Conservation (phyloP, 1,140 invertebrate species). For the Oreohelix idahoensis region DNA sequence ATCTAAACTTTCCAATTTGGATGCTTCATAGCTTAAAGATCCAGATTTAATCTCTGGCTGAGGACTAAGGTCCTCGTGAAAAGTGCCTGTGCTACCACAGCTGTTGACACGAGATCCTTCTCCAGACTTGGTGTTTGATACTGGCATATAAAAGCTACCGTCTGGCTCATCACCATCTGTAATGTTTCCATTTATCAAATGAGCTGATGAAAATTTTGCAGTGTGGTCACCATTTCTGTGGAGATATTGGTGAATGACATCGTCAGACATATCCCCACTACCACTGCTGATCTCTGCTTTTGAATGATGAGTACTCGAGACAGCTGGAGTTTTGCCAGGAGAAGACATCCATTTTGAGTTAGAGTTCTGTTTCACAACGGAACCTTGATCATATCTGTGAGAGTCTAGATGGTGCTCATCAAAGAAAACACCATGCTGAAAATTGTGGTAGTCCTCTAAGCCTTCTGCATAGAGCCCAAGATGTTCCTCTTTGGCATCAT, state of each 20-base stretch:
- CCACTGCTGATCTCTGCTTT: not conserved
- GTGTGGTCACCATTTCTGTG: not conserved
- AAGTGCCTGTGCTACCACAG: not conserved
- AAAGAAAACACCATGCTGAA: constrained; percentile 17
- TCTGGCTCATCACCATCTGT: not conserved
- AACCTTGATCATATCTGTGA: not conserved
- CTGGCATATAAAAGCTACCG: not conserved
- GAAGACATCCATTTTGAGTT: not conserved
- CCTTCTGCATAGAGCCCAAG: not conserved
- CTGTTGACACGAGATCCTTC: not conserved
- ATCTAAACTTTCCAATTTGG: too few relatives aligned
- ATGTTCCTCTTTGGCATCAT: constrained; percentile 17
- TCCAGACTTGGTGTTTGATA: not conserved
- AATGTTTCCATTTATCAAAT: not conserved
- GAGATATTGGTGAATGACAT: not conserved
- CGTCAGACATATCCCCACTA: not conserved
- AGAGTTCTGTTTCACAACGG: not conserved
- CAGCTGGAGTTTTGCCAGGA: not conserved
- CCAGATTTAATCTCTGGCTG: too few relatives aligned
- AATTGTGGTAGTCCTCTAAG: constrained; percentile 27
- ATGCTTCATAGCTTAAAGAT: too few relatives aligned
- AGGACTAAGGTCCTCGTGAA: not conserved
- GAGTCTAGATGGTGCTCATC: constrained; percentile 16
- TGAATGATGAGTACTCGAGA: not conserved
- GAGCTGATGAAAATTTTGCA: not conserved